Percentiles rank a stretch among this genome's conserved stretches.
phyloP scores from a whole-genome alignment of 2,113 vertebrate genomes.

The Paraplagusia blochii region DNA sequence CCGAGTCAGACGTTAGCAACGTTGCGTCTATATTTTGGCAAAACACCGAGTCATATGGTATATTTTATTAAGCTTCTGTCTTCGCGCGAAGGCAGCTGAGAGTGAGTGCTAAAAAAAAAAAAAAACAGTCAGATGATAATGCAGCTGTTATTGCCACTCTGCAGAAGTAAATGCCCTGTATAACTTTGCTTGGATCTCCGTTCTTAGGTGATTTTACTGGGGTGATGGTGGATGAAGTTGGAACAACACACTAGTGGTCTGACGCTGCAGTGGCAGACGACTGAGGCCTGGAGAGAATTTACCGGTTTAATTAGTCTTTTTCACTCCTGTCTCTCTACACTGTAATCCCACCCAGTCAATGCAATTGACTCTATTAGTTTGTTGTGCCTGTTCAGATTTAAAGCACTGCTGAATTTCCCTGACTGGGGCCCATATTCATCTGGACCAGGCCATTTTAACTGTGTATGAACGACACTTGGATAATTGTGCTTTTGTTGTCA shows the following conservation, averaged over 20 bases:
- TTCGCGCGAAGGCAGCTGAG: background rate
- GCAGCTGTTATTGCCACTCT: slow-evolving; percentile 16
- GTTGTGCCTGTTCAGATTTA: slow-evolving; percentile 60
- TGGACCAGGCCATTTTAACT: slow-evolving; percentile 44
- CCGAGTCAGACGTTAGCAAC: background rate
- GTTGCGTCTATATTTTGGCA: too few relatives aligned
- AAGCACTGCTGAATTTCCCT: slow-evolving; percentile 53
- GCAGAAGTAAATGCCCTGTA: background rate
- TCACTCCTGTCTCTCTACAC: slow-evolving; percentile 53
- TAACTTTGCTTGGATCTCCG: slow-evolving; percentile 7
- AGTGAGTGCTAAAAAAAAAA: background rate
- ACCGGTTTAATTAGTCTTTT: slow-evolving; percentile 67
- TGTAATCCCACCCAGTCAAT: slow-evolving; percentile 57
- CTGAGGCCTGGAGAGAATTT: slow-evolving; percentile 61
- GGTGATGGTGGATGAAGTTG: slow-evolving; percentile 1
- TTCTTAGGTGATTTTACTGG: background rate
- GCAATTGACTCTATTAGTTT: slow-evolving; percentile 70
- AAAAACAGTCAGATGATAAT: background rate
- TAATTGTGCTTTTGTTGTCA: slow-evolving; percentile 45
- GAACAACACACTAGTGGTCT: slow-evolving; percentile 9
- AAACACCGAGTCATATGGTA: too few relatives aligned
- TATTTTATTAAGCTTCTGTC: background rate
- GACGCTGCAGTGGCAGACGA: slow-evolving; percentile 21
- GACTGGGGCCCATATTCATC: slow-evolving; percentile 56
- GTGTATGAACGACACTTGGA: slow-evolving; percentile 32